These are phyloP conservation scores for Ptilonorhynchus violaceus DNA, from an alignment of 2,113 vertebrate species.

Conservation along the genomic window DNA sequence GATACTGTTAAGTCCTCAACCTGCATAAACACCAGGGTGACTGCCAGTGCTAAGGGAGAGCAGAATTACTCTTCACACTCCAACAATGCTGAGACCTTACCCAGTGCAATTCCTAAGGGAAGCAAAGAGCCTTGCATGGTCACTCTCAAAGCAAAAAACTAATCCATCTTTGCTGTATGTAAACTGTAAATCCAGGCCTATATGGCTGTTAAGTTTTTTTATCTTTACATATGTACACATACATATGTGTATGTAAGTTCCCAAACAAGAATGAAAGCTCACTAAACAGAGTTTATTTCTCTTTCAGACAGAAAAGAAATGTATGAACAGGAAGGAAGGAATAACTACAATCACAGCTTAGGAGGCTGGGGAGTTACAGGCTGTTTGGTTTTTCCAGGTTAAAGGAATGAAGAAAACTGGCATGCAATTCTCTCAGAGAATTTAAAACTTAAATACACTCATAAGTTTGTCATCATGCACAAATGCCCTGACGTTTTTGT, in stretches of 20 bases:
- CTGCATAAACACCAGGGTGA: accelerated
- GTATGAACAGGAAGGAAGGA: background rate
- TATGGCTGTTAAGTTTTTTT: background rate
- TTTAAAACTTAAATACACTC: background rate
- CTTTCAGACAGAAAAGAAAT: background rate
- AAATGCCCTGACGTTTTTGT: background rate
- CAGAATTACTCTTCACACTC: background rate
- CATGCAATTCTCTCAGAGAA: background rate
- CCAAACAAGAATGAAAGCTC: background rate
- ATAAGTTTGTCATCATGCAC: accelerated
- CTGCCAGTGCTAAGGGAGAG: background rate
- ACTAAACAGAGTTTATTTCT: background rate
- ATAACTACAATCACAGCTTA: background rate
- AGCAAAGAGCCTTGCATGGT: background rate
- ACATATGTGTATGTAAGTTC: accelerated
- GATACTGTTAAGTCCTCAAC: background rate
- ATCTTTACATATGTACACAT: background rate
- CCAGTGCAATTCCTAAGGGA: background rate
- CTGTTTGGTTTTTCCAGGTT: background rate
- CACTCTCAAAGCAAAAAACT: background rate
- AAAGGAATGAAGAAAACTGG: background rate
- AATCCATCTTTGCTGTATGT: background rate
- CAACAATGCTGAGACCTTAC: background rate
- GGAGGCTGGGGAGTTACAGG: background rate
- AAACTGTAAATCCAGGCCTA: background rate